A percentile compares a stretch with the other conserved stretches of the same genome.
Conservation (phyloP, 2,113 vertebrate species). For the Nothoprocta perdicaria region DNA sequence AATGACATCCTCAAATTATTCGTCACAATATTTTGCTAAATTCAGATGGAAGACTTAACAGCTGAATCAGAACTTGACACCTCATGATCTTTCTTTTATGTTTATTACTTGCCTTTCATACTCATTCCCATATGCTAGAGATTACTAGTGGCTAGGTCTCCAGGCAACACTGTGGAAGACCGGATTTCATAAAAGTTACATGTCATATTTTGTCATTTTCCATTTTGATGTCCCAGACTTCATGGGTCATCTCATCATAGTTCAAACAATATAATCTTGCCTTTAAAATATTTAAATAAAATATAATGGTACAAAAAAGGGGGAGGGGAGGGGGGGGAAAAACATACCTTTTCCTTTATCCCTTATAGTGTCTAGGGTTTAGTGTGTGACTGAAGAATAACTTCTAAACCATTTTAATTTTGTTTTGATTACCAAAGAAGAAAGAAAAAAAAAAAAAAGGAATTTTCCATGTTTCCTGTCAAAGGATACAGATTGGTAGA, state of each 20-base stretch:
- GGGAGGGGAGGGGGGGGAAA: no score
- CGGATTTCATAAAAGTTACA: conserved; percentile 28
- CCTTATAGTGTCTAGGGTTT: neutral
- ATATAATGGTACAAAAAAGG: neutral
- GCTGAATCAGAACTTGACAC: conserved; percentile 9
- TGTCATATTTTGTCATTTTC: conserved; percentile 32
- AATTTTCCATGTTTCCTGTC: neutral
- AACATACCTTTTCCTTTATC: neutral
- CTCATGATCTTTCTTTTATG: conserved; percentile 15
- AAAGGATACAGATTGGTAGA: neutral
- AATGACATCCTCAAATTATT: neutral
- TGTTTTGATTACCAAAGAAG: neutral
- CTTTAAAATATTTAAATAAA: neutral
- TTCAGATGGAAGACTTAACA: neutral
- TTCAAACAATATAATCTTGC: neutral
- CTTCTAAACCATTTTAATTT: neutral
- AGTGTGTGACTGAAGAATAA: neutral
- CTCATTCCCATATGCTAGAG: conserved; percentile 2
- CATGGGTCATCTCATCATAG: conserved; percentile 12
- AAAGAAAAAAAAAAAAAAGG: neutral
- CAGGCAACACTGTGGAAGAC: conserved; percentile 3
- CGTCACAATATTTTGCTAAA: neutral
- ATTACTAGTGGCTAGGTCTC: conserved; percentile 19
- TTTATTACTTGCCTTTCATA: conserved; percentile 27
- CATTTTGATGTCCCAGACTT: conserved; percentile 23